Evolutionary conservation across 1,140 invertebrate species (phyloP), one percentile per base, ranked within the genome.

Genomic region (Yoshiicerus persimilis): DNA sequence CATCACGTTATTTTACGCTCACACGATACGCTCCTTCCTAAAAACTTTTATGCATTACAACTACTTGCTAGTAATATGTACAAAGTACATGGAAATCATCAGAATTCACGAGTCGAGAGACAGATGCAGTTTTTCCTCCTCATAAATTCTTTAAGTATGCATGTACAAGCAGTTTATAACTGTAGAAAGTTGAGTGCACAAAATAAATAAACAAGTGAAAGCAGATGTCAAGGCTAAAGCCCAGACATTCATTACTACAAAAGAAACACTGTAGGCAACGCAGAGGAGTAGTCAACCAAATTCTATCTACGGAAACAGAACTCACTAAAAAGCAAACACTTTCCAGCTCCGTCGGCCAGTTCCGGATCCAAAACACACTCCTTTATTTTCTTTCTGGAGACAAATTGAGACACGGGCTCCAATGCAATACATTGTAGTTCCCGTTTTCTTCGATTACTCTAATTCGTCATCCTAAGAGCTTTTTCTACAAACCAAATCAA

Each of bases 121-220:
- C 75, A 80, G 75, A 80, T 80, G 75, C 75, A 80, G 32, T 80
- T 80, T 80, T 80, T 80, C 34, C 75, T 80, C 34, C 34, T 80
- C 75, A 80, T 80, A 80, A 80, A 80, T 80, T 80, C 75, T 80
- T 80, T 80, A 80, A 80, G 32, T 70, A 70, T 80, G 75, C 32
- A 36, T 80, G 75, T 80, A 80, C 75, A 80, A 38, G 75, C 75
- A 80, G 75, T 80, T 80, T 80, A 80, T 80, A 36, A 80, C 75
- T 80, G 75, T 80, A 80, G 75, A 80, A 36, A 80, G 75, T 34
- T 80, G 75, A 80, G 75, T 80, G 75, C 30, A 80, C 64, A 80
- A 80, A 80, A 80, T 80, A 80, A 80, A 80, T 80, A 80, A 80
- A 36, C 75, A 80, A 80, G 75, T 80, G 75, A 80, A 80, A 80